Conservation (phyloP, 2,797 vertebrate species). For the Clangula hyemalis region DNA sequence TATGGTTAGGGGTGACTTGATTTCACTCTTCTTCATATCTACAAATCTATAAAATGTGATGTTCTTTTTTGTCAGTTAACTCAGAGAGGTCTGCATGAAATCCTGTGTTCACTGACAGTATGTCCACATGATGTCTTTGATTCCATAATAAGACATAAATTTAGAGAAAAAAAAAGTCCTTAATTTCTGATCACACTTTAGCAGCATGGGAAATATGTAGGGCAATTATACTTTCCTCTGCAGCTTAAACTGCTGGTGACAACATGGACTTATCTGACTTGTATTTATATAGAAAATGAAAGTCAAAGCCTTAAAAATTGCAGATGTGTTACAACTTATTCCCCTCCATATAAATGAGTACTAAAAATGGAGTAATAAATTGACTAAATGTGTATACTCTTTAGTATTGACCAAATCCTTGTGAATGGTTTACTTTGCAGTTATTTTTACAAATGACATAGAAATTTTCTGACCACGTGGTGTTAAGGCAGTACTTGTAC, state of each 20-base stretch:
- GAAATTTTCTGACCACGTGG: slow-evolving; percentile 17
- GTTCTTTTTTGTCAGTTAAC: not conserved
- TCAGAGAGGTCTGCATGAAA: not conserved
- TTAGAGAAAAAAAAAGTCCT: not conserved
- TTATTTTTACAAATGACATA: slow-evolving; percentile 12
- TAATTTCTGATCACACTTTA: not conserved
- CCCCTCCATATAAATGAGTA: not conserved
- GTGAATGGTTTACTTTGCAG: not conserved
- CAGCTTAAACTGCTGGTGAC: not conserved
- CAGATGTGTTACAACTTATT: accelerated
- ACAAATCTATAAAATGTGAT: not conserved
- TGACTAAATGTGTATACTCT: not conserved
- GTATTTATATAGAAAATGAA: too few species aligned
- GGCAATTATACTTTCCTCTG: not conserved
- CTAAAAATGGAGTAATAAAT: not conserved
- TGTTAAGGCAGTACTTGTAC: slow-evolving; percentile 6
- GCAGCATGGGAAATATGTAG: not conserved
- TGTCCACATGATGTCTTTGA: not conserved
- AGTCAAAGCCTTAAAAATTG: not conserved
- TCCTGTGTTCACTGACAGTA: not conserved
- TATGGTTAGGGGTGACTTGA: not conserved
- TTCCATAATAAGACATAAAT: not conserved
- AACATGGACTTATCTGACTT: not conserved
- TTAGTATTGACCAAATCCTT: not conserved
- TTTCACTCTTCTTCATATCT: not conserved